phyloP scores from a whole-genome alignment of 2,888 invertebrate species.

The Norana najaformis region DNA sequence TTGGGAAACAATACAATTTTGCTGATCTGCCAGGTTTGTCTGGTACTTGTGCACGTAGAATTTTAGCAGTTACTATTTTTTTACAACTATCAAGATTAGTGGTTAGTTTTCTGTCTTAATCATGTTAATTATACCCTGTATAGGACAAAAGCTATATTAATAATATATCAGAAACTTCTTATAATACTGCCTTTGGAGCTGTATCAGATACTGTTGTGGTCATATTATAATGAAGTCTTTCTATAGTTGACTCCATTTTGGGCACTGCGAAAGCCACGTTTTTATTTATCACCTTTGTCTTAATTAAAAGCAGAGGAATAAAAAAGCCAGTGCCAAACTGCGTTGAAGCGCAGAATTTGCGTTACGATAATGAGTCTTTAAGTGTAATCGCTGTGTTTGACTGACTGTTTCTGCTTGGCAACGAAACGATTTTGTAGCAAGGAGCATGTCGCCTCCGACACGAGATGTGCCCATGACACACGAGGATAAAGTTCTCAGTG shows the following conservation, averaged over 20 bases:
- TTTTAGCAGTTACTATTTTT: background rate
- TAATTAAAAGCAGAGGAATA: too few relatives aligned
- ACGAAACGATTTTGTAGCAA: slow-evolving; percentile 42
- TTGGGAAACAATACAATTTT: background rate
- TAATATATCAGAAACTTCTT: too few relatives aligned
- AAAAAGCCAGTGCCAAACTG: background rate
- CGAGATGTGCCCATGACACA: slow-evolving; percentile 46
- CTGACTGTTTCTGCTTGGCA: background rate
- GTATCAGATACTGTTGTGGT: background rate
- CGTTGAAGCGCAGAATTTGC: background rate
- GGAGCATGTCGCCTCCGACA: slow-evolving; percentile 52
- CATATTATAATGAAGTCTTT: background rate
- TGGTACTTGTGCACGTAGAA: background rate
- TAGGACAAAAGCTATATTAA: too few relatives aligned
- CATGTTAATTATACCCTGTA: background rate
- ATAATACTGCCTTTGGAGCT: background rate
- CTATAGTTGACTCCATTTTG: background rate
- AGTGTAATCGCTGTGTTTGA: background rate
- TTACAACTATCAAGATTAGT: background rate
- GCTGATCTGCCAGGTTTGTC: background rate
- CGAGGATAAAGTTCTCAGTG: slow-evolving; percentile 46
- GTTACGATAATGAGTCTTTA: background rate
- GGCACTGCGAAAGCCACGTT: too few relatives aligned
- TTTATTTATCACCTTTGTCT: too few relatives aligned
- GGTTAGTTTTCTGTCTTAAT: background rate